Conservation (phyloP, 2,113 vertebrate genomes). For the Paradoxurus hermaphroditus region DNA sequence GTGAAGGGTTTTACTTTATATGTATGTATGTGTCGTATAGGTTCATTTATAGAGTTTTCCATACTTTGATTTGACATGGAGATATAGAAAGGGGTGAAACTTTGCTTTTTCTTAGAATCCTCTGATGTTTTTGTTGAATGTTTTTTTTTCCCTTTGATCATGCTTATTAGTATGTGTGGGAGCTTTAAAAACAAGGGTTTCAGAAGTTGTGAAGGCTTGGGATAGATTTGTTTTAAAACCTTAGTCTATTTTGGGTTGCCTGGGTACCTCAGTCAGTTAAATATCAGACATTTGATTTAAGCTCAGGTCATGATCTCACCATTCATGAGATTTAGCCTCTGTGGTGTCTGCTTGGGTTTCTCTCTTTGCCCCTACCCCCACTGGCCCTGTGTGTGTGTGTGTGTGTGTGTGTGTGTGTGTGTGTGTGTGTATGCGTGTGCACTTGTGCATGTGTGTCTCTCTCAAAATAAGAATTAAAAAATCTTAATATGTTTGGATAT, state of each 20-base stretch:
- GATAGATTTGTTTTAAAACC: neutral
- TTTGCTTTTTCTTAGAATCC: neutral
- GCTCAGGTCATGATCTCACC: no score
- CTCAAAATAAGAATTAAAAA: no score
- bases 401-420: no score
- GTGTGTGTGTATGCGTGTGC: no score
- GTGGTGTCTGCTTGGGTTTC: no score
- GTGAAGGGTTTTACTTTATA: neutral
- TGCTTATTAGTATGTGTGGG: neutral
- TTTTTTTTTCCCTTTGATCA: slow-evolving; percentile 31
- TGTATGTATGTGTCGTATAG: neutral
- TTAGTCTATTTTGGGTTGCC: neutral
- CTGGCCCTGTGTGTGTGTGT: no score
- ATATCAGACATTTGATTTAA: no score
- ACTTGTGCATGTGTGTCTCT: no score
- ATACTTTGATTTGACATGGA: neutral
- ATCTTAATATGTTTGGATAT: neutral
- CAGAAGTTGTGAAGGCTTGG: neutral
- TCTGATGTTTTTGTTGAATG: neutral
- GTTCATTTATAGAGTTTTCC: neutral
- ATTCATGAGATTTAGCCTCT: no score
- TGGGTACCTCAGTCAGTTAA: no score
- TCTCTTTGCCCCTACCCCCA: no score
- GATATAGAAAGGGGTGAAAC: neutral
- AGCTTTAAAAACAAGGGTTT: neutral